Conservation (phyloP, 2,113 vertebrate genomes). For the Marmota flaviventris region DNA sequence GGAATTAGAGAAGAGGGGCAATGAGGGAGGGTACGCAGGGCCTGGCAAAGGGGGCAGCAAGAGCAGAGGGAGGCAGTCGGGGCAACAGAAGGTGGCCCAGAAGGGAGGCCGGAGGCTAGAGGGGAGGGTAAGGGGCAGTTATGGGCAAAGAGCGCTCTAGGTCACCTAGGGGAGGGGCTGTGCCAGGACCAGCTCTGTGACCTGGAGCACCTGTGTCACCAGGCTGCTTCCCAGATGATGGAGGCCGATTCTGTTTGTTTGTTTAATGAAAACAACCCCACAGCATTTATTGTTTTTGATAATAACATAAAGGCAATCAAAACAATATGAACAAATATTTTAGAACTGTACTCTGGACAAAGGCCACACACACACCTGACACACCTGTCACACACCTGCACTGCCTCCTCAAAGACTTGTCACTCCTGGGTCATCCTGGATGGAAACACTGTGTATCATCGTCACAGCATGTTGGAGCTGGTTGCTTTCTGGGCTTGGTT, state of each 20-base stretch:
- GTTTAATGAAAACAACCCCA: not conserved
- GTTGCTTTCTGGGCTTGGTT: not conserved
- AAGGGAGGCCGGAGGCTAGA: too few species aligned
- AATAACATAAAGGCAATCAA: not conserved
- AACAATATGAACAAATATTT: not conserved
- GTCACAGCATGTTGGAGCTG: slow-evolving; percentile 93
- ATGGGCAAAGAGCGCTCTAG: not conserved
- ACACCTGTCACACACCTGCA: not conserved
- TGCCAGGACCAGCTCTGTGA: not conserved
- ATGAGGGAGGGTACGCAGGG: too few species aligned
- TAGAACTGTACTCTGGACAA: not conserved
- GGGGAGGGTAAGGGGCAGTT: accelerated
- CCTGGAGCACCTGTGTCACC: not conserved
- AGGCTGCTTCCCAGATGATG: not conserved
- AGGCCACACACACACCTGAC: not conserved
- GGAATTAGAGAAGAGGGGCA: too few species aligned
- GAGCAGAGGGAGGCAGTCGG: not conserved
- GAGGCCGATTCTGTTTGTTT: not conserved
- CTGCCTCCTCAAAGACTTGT: not conserved
- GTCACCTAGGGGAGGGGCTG: not conserved
- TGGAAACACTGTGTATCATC: slow-evolving; percentile 94
- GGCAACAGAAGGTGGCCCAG: too few species aligned
- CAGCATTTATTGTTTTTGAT: not conserved
- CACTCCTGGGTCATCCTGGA: slow-evolving; percentile 74
- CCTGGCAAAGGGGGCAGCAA: accelerated